Conservation (phyloP, 2,797 vertebrate genomes). For the Smutsia gigantea region DNA sequence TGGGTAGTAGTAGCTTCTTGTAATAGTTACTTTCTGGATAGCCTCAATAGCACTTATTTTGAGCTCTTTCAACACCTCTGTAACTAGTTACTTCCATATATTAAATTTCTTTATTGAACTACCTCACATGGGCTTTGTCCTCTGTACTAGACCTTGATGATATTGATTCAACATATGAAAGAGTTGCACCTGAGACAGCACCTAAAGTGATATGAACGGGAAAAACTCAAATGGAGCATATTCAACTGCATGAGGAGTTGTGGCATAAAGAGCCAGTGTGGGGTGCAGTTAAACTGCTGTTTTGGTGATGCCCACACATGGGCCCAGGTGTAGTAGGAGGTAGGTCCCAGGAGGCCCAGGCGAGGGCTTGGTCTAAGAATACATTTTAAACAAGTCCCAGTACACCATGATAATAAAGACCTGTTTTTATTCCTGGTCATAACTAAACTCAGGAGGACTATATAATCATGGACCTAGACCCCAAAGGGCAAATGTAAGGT, state of each 20-base stretch:
- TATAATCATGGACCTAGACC: slow-evolving; percentile 29
- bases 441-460: slow-evolving; percentile 69
- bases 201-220: neutral
- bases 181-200: neutral
- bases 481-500: slow-evolving; percentile 13
- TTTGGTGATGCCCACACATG: slow-evolving; percentile 10
- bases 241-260: neutral
- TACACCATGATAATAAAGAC: slow-evolving; percentile 46
- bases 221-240: neutral
- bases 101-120: slow-evolving; percentile 22
- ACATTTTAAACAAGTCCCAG: slow-evolving; percentile 65
- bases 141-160: neutral
- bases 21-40: neutral
- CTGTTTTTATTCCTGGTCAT: slow-evolving; percentile 61
- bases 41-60: neutral
- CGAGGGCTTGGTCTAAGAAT: slow-evolving; percentile 68
- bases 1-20: neutral
- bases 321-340: slow-evolving; percentile 40
- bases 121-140: neutral
- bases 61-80: neutral
- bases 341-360: slow-evolving; percentile 41
- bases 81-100: neutral
- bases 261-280: neutral
- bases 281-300: neutral
- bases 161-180: neutral